Evolutionary conservation across 1,140 invertebrate genomes (phyloP), one percentile per base, ranked within the genome.

Genomic region (Lepidurus arcticus): DNA sequence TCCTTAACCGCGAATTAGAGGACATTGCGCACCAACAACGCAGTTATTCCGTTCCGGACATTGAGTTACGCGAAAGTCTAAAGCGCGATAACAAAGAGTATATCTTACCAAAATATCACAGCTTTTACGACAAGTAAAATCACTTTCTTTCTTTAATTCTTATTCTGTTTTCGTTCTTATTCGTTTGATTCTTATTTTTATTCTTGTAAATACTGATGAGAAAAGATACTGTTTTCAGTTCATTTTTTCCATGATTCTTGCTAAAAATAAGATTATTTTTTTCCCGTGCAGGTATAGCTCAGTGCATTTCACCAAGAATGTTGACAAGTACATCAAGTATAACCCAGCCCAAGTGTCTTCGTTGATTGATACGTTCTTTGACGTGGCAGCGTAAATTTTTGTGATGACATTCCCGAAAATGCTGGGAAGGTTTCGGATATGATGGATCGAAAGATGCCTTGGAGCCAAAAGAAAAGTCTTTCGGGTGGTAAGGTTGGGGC

Each of bases 1-100:
- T 90, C 76, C 98, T 98, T 84, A 97, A 98, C 84, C 95, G 96
- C 83, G 96, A 98, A 86, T 91, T 98, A 81, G 95, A 98, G 82
- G 96, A 98, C 83, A 90, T 93, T 34, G 88, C 89, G 0, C 91
- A 92, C 80, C 90, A 91, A 44, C 96, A 98, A 86, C 90, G 94
- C 81, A 90, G 91, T 76, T 98, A 98, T 87, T 95, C 95, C 34
- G 93, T 98, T 81, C 96, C 96, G 11, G 96, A 98, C 87, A 88
- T 91, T 13, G 93, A 96, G 82, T 85, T 98, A 47, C 87, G 95
- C 47, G 92, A 95, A 83, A 85, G 88, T 80, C 87, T 97, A 43
- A 95, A 94, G 84, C 86, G 91, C 75, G 94, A 94, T 83, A 96
- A 95, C 86, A 93, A 92, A 85, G 91, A 94, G 82, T 90, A 90